Evolutionary conservation across 1,140 invertebrate genomes (phyloP), one percentile per base, ranked within the genome.

Genomic region (Drosophila kikkawai): DNA sequence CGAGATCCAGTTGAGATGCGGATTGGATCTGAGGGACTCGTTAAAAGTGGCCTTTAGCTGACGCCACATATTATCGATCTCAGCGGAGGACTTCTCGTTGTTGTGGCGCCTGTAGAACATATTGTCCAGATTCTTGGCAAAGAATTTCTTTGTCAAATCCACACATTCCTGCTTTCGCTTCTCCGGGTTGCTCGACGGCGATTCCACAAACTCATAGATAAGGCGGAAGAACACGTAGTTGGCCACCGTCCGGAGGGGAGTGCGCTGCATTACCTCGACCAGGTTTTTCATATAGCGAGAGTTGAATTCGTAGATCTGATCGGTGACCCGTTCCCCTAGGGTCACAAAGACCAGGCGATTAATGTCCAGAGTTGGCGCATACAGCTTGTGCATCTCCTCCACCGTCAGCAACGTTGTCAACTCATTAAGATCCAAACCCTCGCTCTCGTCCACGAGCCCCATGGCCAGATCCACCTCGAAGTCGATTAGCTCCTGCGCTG

Each of bases 81-180:
- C 79, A 3, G 26, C 13, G 29, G 79, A 76, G 1, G 86, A 86
- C n/a, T 55, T 61, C 7, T 77, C 71, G 45, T 63, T 75, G 7
- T 80, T 81, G 55, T 81, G 75, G 11, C 66, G 69, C 2, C 84
- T 63, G 47, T 81, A 92, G 42, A 92, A 65, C 91, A 91, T 91
- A 22, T 91, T 87, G 44, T 92, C 91, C 26, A 92, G 44, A 51
- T 80, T 80, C 53, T 91, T 91, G 11, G 90, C 61, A 4, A 92
- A 92, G 29, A 53, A 34, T 29, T 90, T 66, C 8, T 79, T 87
- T 3, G 86, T 85, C 11, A 55, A 37, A 0, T 53, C 57, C 6
- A 87, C 59, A 55, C 91, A 92, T 3, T 34, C 39, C 5, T 51
- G 1, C 17, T 64, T 32, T 4, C 73, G 70, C 3, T 51, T 59